These are phyloP conservation scores for Equus przewalskii DNA, from an alignment of 2,113 vertebrate species.

Conservation along the genomic window DNA sequence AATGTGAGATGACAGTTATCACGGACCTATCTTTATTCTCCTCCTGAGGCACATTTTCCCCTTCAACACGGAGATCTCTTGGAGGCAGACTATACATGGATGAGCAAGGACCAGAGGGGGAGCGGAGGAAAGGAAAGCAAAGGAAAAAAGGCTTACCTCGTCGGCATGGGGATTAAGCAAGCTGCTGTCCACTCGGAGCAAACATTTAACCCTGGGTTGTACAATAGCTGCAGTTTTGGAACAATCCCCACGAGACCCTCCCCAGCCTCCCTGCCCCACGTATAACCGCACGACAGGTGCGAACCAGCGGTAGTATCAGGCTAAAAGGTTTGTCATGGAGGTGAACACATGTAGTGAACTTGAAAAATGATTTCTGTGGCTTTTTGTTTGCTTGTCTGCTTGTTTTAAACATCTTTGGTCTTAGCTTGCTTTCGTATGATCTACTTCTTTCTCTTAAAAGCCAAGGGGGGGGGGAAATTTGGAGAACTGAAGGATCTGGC, in stretches of 20 bases:
- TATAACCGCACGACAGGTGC: background rate
- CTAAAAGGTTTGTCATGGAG: conserved; percentile 30
- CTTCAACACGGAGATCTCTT: conserved; percentile 62
- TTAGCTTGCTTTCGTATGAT: conserved; percentile 38
- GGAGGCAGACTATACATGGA: conserved; percentile 53
- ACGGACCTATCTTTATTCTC: conserved; percentile 67
- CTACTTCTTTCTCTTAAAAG: conserved; percentile 62
- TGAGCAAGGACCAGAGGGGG: conserved; percentile 64
- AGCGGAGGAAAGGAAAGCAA: conserved; percentile 28
- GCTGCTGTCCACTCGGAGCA: conserved; percentile 36
- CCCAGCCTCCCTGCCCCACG: background rate
- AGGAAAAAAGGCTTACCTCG: conserved; percentile 66
- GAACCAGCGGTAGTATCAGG: background rate
- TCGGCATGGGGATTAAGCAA: conserved; percentile 40
- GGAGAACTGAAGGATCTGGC: conserved; percentile 33
- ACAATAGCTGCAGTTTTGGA: background rate
- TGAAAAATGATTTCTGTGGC: conserved; percentile 45
- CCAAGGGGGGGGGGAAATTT: background rate
- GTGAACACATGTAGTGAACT: background rate
- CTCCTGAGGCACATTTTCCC: conserved; percentile 61
- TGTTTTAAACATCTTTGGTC: conserved; percentile 35
- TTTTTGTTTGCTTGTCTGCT: conserved; percentile 40
- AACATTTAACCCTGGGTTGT: conserved; percentile 49
- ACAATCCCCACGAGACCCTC: conserved; percentile 37
- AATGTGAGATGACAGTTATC: conserved; percentile 54